phyloP scores from a whole-genome alignment of 2,113 vertebrate species.

The Callionymus lyra region DNA sequence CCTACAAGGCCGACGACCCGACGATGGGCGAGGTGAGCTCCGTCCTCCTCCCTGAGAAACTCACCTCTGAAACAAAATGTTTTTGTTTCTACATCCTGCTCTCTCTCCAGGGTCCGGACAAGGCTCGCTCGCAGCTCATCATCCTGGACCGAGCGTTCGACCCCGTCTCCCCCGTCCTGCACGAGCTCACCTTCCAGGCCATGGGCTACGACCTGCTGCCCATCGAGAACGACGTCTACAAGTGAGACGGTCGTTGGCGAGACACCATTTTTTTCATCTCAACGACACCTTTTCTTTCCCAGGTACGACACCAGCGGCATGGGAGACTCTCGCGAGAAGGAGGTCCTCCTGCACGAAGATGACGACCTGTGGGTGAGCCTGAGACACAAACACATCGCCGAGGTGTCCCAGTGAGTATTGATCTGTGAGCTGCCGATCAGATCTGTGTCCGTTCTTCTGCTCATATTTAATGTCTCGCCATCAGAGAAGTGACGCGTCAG shows the following conservation, averaged over 20 bases:
- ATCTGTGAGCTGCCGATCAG: background rate
- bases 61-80: background rate
- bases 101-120: slow-evolving; percentile 81
- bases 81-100: background rate
- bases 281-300: background rate
- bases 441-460: background rate
- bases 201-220: slow-evolving; percentile 97
- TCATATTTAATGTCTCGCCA: slow-evolving; percentile 1
- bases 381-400: slow-evolving; percentile 96
- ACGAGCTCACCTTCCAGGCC: slow-evolving; percentile 93
- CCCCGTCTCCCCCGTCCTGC: slow-evolving; percentile 83
- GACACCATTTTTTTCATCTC: background rate
- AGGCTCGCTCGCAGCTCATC: slow-evolving; percentile 91
- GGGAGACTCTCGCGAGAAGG: slow-evolving; percentile 85
- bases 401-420: slow-evolving; percentile 95
- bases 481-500: slow-evolving; percentile 92
- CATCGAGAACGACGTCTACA: slow-evolving; percentile 95
- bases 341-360: slow-evolving; percentile 93
- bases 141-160: slow-evolving; percentile 95
- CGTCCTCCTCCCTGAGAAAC: background rate
- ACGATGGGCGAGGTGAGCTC: slow-evolving; percentile 91
- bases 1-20: slow-evolving; percentile 94
- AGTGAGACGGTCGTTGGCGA: slow-evolving; percentile 51
- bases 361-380: slow-evolving; percentile 94
- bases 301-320: slow-evolving; percentile 96